Percentiles rank a stretch among this genome's conserved stretches.
phyloP scores from a whole-genome alignment of 2,888 invertebrate species.

The Melieria picta region DNA sequence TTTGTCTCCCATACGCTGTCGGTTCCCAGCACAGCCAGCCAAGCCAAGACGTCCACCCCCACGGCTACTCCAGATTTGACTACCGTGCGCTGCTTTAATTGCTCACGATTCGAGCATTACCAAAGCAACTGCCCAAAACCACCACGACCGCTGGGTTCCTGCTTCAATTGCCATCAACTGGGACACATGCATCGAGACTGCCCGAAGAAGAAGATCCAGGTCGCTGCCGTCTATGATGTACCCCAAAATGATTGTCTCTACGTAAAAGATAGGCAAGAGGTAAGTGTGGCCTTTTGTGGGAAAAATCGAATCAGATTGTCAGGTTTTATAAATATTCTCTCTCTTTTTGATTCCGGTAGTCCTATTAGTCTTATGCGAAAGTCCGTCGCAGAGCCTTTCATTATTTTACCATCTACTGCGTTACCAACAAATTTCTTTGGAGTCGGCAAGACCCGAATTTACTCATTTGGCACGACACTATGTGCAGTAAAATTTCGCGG shows the following conservation, averaged over 20 bases:
- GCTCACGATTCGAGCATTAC: slow-evolving; percentile 22
- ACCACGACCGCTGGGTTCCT: slow-evolving; percentile 12
- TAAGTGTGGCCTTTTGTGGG: slow-evolving; percentile 23
- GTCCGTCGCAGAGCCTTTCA: background rate
- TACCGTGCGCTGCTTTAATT: slow-evolving; percentile 17
- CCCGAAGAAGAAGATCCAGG: slow-evolving; percentile 14
- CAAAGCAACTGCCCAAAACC: slow-evolving; percentile 18
- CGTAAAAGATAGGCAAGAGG: slow-evolving; percentile 1
- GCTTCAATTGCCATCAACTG: slow-evolving; percentile 14
- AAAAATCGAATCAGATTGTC: background rate
- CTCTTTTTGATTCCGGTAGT: slow-evolving; percentile 16
- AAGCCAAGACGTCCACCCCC: too few species aligned
- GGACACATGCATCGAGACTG: slow-evolving; percentile 18
- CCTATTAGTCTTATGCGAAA: background rate
- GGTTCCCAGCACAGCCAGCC: background rate
- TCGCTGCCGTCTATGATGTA: background rate
- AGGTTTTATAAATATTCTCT: slow-evolving; percentile 6
- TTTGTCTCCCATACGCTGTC: background rate
- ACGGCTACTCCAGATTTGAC: background rate
- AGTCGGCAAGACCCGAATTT: background rate
- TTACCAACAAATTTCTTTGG: background rate
- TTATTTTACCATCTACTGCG: background rate
- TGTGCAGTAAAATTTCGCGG: background rate
- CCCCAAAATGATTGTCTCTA: background rate
- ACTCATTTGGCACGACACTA: background rate